Base-by-base conservation (phyloP, 2,888 invertebrate genomes). In the Drosophila sordidula region DNA sequence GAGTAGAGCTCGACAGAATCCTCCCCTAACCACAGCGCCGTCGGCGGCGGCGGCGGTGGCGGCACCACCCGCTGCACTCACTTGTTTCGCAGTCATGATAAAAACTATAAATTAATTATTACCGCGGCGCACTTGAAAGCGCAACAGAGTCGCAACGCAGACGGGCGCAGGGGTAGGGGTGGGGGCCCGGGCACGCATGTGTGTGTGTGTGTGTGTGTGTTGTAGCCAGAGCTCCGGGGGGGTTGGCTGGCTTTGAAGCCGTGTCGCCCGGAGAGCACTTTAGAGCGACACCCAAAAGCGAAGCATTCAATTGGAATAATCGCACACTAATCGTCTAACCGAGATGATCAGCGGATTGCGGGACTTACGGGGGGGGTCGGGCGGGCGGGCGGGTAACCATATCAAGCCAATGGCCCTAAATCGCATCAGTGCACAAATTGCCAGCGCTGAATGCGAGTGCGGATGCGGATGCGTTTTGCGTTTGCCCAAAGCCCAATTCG, bases 91-190 rank as follows among this genome's bases (percentile, higher is more conserved):
- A 74, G 82, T 80, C 80, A 79, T 80, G 90, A 91, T 90, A 90
- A 91, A 75, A 91, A 91, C 90, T 90, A 90, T 91, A 91, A 91
- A 91, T 91, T 91, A 91, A 91, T 91, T 91, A 91, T 87, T 89
- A 80, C 90, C 85, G 88, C 89, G 90, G 91, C 89, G 87, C 87
- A 90, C 83, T 90, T 88, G 80, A 86, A 87, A 88, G 87, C 70
- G 72, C 63, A 78, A 69, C 79, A 71, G 71, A 72, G 70, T 68
- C 63, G 70, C 78, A 58, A 52, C 32, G 47, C 41, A 61, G 18
- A n/a, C 44, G 11, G 22, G 45, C 47, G 26, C 42, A 18, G 3
- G 32, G 8, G 6, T 16, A 12, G 11, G 12, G 16, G 4, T 32
- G 39, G 14, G 3, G 14, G 16, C 5, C 45, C 45, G 16, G 29